Base-by-base conservation (phyloP, 2,888 invertebrate genomes). In the Tipula helvola region DNA sequence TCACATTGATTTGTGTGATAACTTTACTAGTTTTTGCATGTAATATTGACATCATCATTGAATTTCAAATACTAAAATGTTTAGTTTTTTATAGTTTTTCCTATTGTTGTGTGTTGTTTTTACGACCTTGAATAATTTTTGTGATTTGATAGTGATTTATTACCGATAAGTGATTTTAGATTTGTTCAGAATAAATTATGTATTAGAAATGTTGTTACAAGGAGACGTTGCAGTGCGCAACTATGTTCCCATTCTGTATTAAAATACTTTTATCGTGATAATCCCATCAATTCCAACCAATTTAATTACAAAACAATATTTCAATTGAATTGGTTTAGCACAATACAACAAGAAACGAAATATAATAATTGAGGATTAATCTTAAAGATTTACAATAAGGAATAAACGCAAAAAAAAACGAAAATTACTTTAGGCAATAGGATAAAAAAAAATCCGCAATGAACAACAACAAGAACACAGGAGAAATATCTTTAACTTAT, bases 361-460 rank as follows among this genome's bases (percentile, higher is more conserved):
- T 71, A 71, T 28, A 71, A 71, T 71, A 71, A 71, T 71, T 71
- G 71, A 71, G 71, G 28, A 71, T 71, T 71, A 71, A 71, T 71
- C 71, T 71, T 71, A 71, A 71, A 71, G 71, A 71, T 71, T 71
- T 71, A 71, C 71, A 71, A 71, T 71, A 71, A 71, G 71, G 28
- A 71, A 71, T 57, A 57, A 57, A 57, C 5, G 5, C 5, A 83
- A 8, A 84, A 84, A 84, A 36, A 84, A 84, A 84, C 5, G 16
- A 84, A 84, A 84, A 84, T 84, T 39, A 36, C 84, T 84, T 36
- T 84, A 84, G 84, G 71, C 71, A 28, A 71, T 71, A 71, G 71
- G 71, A 71, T 71, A 71, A 71, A 71, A 16, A 71, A 71, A 71
- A 71, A 28, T 71, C 71, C 71, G 71, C 71, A 71, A 71, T 28